Evolutionary conservation across 2,888 invertebrate species (phyloP).

Genomic region (Lathronympha strigana): DNA sequence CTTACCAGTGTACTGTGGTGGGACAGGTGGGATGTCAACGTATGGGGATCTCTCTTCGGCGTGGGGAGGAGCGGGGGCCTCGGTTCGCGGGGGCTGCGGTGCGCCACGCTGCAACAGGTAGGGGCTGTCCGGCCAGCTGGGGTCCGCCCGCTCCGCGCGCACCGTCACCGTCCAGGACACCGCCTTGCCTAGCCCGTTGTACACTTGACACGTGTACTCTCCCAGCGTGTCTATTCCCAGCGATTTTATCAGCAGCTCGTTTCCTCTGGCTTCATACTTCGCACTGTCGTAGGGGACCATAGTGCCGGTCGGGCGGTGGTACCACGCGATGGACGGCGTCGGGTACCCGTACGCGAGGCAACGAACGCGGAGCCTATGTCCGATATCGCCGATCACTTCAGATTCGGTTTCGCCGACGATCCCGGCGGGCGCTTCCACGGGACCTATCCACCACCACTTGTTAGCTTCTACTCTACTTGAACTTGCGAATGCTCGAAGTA

Average conservation of each 20-base stretch:
- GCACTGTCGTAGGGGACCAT: constrained; percentile 89
- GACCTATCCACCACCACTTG: constrained; percentile 80
- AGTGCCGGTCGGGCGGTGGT: constrained; percentile 88
- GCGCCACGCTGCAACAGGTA: constrained; percentile 54
- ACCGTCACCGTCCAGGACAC: constrained; percentile 91
- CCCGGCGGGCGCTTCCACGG: constrained; percentile 82
- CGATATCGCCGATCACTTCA: constrained; percentile 88
- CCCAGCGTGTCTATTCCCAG: constrained; percentile 90
- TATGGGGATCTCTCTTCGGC: neutral
- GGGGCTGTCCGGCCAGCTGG: constrained; percentile 59
- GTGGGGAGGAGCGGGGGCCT: neutral
- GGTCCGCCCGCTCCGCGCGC: constrained; percentile 89
- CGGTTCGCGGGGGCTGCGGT: constrained; percentile 47
- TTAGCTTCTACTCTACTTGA: constrained; percentile 57
- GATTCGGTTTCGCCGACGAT: constrained; percentile 88
- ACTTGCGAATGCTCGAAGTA: constrained; percentile 49
- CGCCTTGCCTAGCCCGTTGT: constrained; percentile 91
- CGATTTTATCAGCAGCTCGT: constrained; percentile 89
- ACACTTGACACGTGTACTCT: constrained; percentile 95
- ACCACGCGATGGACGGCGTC: constrained; percentile 92
- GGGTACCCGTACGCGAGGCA: constrained; percentile 94
- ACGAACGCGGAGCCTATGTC: constrained; percentile 87
- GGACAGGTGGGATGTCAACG: constrained; percentile 50
- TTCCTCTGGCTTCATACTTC: constrained; percentile 89
- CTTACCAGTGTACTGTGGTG: constrained; percentile 70